Conservation (phyloP, 2,888 invertebrate species). For the Ptilodon capucinus region DNA sequence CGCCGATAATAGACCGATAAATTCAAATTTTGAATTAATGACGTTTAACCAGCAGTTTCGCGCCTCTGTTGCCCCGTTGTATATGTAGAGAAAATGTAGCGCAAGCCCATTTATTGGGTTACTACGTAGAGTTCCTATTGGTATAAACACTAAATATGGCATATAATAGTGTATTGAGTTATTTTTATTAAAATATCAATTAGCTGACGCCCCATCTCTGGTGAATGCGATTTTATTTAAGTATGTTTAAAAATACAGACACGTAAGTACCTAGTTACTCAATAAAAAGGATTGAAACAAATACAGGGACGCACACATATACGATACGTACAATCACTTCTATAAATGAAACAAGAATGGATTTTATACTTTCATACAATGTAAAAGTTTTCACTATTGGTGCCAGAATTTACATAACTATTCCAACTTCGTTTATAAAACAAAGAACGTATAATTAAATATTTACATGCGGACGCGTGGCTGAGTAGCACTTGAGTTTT, state of each 20-base stretch:
- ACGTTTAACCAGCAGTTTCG: constrained; percentile 35
- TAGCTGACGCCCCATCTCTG: too few species aligned
- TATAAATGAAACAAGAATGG: too few species aligned
- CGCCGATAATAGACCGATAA: constrained; percentile 60
- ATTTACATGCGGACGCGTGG: constrained; percentile 39
- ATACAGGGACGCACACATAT: too few species aligned
- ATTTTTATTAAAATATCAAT: too few species aligned
- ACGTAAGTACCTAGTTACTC: too few species aligned
- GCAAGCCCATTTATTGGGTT: neutral
- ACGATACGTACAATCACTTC: too few species aligned
- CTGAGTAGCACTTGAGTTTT: constrained; percentile 3
- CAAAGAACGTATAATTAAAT: constrained; percentile 32
- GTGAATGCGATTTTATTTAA: too few species aligned
- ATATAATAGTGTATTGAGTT: too few species aligned
- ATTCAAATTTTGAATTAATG: constrained; percentile 57
- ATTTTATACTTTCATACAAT: neutral
- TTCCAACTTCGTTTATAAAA: constrained; percentile 35
- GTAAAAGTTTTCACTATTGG: constrained; percentile 9
- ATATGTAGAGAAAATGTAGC: constrained; percentile 15
- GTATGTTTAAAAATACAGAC: too few species aligned
- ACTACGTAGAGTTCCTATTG: too few species aligned
- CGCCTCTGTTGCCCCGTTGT: constrained; percentile 22
- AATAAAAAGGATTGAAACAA: too few species aligned
- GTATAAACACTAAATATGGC: too few species aligned
- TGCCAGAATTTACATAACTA: constrained; percentile 26